Conservation (phyloP, 2,888 invertebrate species). For the Schrankia costaestrigalis region DNA sequence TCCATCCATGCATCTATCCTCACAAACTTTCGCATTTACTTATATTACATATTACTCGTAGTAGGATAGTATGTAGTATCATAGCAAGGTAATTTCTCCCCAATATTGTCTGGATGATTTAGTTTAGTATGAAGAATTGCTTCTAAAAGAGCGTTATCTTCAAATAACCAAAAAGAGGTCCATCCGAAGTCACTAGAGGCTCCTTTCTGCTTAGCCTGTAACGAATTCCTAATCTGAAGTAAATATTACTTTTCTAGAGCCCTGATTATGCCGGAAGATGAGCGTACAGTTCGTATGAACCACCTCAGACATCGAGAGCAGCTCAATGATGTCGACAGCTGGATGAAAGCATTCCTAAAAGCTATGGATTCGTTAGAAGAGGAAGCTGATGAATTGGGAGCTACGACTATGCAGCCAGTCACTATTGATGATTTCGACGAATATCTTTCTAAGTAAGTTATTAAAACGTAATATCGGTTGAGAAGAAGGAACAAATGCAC, state of each 20-base stretch:
- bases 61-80: too few relatives aligned
- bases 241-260: slow-evolving; percentile 78
- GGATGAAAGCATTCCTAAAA: slow-evolving; percentile 93
- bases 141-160: too few relatives aligned
- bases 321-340: slow-evolving; percentile 91
- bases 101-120: too few relatives aligned
- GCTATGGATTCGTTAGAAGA: slow-evolving; percentile 92
- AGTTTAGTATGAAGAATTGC: too few relatives aligned
- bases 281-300: slow-evolving; percentile 92
- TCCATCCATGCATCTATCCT: too few relatives aligned
- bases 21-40: too few relatives aligned
- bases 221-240: not conserved
- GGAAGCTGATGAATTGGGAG: slow-evolving; percentile 89
- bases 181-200: not conserved
- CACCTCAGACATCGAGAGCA: slow-evolving; percentile 90
- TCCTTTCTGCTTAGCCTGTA: not conserved
- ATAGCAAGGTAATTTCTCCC: too few relatives aligned
- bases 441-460: slow-evolving; percentile 89
- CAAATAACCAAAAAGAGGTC: not conserved
- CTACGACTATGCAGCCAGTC: slow-evolving; percentile 93
- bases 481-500: too few relatives aligned
- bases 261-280: slow-evolving; percentile 94
- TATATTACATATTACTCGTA: too few relatives aligned
- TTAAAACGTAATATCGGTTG: too few relatives aligned
- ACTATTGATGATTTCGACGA: slow-evolving; percentile 95